Conservation (phyloP, 2,113 vertebrate genomes). For the Corythoichthys intestinalis region DNA sequence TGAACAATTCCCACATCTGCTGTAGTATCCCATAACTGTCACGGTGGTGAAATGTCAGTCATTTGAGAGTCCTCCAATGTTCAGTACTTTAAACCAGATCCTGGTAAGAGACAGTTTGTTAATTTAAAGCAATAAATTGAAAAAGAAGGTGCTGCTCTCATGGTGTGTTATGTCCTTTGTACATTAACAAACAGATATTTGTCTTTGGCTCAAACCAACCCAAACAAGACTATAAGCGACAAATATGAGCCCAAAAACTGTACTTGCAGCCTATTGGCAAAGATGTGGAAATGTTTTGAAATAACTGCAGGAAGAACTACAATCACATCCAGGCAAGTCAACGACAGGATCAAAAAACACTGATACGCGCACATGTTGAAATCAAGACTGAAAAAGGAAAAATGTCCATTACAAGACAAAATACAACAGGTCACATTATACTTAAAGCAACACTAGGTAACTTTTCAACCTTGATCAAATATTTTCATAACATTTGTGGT, state of each 20-base stretch:
- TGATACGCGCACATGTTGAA: conserved; percentile 32
- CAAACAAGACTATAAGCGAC: conserved; percentile 29
- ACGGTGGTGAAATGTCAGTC: conserved; percentile 40
- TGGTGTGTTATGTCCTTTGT: conserved; percentile 27
- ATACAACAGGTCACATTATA: conserved; percentile 53
- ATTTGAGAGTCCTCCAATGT: conserved; percentile 56
- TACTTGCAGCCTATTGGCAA: conserved; percentile 35
- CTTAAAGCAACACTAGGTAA: conserved; percentile 16
- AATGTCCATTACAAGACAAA: conserved; percentile 50
- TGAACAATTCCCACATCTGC: conserved; percentile 28
- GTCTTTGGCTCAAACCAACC: conserved; percentile 68
- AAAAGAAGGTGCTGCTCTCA: conserved; percentile 49
- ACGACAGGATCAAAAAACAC: conserved; percentile 7
- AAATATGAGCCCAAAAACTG: conserved; percentile 23
- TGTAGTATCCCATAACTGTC: conserved; percentile 32
- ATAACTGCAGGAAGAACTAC: conserved; percentile 24
- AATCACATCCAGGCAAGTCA: conserved; percentile 39
- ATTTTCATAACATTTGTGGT: too few species aligned
- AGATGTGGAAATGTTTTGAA: conserved; percentile 19
- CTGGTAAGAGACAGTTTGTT: conserved; percentile 56
- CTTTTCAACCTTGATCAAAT: too few species aligned
- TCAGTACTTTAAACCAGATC: conserved; percentile 40
- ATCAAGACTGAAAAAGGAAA: conserved; percentile 40
- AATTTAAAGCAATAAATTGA: conserved; percentile 67
- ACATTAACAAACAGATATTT: conserved; percentile 19